Conservation (phyloP, 2,113 vertebrate species). For the Desmodus rotundus region DNA sequence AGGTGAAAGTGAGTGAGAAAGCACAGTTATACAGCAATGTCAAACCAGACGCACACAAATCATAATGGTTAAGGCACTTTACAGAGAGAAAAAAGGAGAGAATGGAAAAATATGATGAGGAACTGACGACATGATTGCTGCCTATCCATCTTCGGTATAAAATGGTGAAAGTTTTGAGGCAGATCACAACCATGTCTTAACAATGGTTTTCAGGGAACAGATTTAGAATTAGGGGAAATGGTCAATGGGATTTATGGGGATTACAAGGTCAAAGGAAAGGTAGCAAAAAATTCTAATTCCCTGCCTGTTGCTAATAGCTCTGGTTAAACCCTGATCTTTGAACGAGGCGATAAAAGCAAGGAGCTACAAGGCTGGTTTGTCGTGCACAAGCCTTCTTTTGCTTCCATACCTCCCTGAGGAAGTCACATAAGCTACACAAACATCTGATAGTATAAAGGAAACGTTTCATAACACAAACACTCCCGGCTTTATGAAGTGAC, state of each 20-base stretch:
- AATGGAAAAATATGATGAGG: slow-evolving; percentile 12
- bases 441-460: not conserved
- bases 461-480: slow-evolving; percentile 24
- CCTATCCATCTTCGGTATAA: not conserved
- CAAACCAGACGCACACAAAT: slow-evolving; percentile 38
- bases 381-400: not conserved
- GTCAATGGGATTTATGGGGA: not conserved
- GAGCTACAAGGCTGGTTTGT: not conserved
- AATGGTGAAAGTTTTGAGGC: slow-evolving; percentile 1
- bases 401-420: not conserved
- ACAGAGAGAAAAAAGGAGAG: slow-evolving; percentile 28
- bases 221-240: not conserved
- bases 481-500: not conserved
- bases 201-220: not conserved
- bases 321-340: slow-evolving; percentile 19
- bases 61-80: not conserved
- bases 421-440: not conserved
- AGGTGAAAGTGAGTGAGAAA: slow-evolving; percentile 30
- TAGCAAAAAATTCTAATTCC: slow-evolving; percentile 19
- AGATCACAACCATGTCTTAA: not conserved
- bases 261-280: not conserved
- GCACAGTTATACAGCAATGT: slow-evolving; percentile 27
- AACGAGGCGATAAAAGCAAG: slow-evolving; percentile 1
- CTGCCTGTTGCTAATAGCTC: not conserved
- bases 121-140: slow-evolving; percentile 22